A percentile compares a stretch with the other conserved stretches of the same genome.
phyloP scores from a whole-genome alignment of 2,888 invertebrate genomes.

The Napeogenes sylphis region DNA sequence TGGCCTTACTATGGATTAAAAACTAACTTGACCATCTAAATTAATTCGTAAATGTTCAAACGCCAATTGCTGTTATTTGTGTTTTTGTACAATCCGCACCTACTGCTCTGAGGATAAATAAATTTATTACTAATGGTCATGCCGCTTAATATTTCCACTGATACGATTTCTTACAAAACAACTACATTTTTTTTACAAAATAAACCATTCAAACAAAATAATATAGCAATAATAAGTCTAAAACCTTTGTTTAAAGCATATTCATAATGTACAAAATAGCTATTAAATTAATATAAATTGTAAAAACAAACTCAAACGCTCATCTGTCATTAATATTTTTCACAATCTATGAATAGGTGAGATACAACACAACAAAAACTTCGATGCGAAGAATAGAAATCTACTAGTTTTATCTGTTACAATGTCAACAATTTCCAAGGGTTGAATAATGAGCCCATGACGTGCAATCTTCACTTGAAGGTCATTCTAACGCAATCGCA shows the following conservation, averaged over 20 bases:
- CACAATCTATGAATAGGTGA: too few species aligned
- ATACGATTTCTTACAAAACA: too few species aligned
- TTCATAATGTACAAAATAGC: too few species aligned
- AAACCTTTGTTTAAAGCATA: too few species aligned
- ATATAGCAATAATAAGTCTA: too few species aligned
- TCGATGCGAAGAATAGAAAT: conserved; percentile 63
- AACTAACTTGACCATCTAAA: conserved; percentile 37
- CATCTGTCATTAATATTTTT: too few species aligned
- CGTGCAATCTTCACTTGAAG: conserved; percentile 54
- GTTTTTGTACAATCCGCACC: background rate
- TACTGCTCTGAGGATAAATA: too few species aligned
- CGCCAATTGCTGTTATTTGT: conserved; percentile 26
- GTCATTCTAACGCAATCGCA: conserved; percentile 53
- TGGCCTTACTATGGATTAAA: conserved; percentile 40
- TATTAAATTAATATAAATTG: too few species aligned
- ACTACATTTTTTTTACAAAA: conserved; percentile 36
- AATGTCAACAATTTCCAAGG: conserved; percentile 60
- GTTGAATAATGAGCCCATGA: conserved; percentile 69
- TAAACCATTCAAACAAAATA: too few species aligned
- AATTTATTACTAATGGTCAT: too few species aligned
- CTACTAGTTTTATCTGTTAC: conserved; percentile 69
- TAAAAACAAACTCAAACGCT: too few species aligned
- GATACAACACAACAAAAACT: conserved; percentile 10
- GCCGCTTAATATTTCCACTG: too few species aligned
- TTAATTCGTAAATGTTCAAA: conserved; percentile 35